Conservation (phyloP, 2,888 invertebrate species). For the Melipona beecheii region DNA sequence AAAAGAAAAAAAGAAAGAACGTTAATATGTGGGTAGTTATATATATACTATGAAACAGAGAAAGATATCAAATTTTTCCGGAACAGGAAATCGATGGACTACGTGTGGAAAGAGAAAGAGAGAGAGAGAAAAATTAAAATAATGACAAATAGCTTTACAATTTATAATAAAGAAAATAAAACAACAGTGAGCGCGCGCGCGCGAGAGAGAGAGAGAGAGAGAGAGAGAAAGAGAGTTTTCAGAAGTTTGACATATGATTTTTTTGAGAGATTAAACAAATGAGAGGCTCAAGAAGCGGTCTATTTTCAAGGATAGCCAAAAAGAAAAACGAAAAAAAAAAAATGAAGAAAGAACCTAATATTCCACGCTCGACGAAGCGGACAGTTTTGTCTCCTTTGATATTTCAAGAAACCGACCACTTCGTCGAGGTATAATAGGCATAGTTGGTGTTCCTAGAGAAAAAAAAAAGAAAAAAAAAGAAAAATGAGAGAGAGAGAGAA, state of each 20-base stretch:
- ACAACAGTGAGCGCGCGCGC: conserved; percentile 7
- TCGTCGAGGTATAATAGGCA: conserved; percentile 61
- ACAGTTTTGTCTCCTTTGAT: conserved; percentile 55
- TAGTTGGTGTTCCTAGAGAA: conserved; percentile 72
- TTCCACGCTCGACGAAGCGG: conserved; percentile 58
- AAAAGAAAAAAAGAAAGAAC: conserved; percentile 24
- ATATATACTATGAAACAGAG: conserved; percentile 25
- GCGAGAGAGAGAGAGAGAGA: conserved; percentile 16
- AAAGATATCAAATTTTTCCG: conserved; percentile 56
- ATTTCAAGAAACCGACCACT: conserved; percentile 43
- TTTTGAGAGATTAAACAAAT: conserved; percentile 65
- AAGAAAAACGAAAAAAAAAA: neutral
- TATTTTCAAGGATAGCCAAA: conserved; percentile 68
- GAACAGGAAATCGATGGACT: conserved; percentile 39
- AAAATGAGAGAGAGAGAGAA: conserved; percentile 15
- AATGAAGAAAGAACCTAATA: conserved; percentile 54
- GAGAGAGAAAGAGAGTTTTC: conserved; percentile 50
- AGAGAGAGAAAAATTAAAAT: conserved; percentile 39
- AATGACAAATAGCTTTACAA: conserved; percentile 75
- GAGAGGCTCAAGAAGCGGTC: conserved; percentile 68
- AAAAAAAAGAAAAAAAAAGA: conserved; percentile 39
- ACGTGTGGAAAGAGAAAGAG: conserved; percentile 28
- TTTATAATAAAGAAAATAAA: conserved; percentile 61
- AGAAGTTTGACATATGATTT: conserved; percentile 64
- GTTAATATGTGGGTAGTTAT: conserved; percentile 51